These are phyloP conservation scores for Drosophila ananassae DNA, from an alignment of 1,140 invertebrate species.

Conservation along the genomic window DNA sequence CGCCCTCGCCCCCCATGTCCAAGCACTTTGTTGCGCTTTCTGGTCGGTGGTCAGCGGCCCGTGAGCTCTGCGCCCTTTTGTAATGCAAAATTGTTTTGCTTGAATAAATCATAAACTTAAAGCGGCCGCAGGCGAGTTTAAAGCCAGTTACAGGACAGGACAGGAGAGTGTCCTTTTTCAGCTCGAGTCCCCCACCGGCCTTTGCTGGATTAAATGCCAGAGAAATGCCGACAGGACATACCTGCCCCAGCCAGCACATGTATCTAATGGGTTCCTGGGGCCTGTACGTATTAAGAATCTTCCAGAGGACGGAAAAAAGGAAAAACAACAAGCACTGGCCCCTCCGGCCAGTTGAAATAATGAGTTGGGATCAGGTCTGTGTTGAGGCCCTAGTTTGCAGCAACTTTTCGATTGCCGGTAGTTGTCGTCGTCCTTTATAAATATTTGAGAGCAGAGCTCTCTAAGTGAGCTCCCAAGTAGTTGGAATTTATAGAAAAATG, in stretches of 20 bases:
- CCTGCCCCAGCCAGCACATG: not conserved
- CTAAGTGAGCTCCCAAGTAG: not conserved
- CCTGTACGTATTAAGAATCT: not conserved
- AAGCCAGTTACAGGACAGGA: slow-evolving; percentile 21
- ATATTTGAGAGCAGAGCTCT: not conserved
- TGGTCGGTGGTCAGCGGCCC: slow-evolving; percentile 66
- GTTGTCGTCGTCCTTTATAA: not conserved
- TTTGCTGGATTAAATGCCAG: slow-evolving; percentile 9
- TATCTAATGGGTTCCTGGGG: not conserved
- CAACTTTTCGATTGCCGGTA: not conserved
- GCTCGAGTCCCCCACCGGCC: not conserved
- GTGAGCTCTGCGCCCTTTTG: slow-evolving; percentile 62
- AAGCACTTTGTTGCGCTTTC: slow-evolving; percentile 59
- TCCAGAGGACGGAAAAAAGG: not conserved
- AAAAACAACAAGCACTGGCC: not conserved
- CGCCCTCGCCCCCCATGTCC: not conserved
- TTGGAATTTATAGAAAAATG: not conserved
- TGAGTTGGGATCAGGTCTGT: not conserved
- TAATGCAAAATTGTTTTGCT: slow-evolving; percentile 76
- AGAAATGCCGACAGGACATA: not conserved
- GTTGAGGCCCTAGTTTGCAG: not conserved
- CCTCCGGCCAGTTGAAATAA: not conserved
- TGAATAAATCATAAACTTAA: slow-evolving; percentile 75
- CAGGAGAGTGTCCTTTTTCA: slow-evolving; percentile 1
- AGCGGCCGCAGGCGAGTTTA: slow-evolving; percentile 29